Evolutionary conservation across 2,888 invertebrate genomes (phyloP).

Genomic region (Cheiracanthium punctorium): DNA sequence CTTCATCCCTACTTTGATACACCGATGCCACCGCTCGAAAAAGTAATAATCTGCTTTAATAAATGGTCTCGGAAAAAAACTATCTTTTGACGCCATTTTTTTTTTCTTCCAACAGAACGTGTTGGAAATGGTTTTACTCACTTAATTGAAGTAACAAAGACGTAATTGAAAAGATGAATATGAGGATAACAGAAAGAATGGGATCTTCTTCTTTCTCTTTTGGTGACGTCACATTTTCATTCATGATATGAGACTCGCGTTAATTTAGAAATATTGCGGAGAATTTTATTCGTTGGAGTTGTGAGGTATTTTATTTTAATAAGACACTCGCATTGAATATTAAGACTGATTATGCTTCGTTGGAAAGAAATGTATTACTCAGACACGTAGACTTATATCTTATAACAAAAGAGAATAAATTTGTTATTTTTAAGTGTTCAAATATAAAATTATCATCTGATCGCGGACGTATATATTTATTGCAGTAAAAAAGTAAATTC

Average conservation of each 20-base stretch:
- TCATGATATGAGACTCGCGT: not conserved
- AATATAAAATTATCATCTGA: no score
- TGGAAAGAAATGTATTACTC: no score
- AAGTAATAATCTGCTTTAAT: conserved; percentile 13
- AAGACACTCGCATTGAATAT: no score
- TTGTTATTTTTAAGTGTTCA: no score
- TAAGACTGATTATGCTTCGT: no score
- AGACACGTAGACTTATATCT: no score
- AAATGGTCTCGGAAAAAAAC: not conserved
- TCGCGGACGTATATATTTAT: no score
- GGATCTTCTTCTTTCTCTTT: not conserved
- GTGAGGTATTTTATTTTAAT: not conserved
- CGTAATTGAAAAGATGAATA: not conserved
- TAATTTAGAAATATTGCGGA: conserved; percentile 5
- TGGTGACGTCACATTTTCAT: not conserved
- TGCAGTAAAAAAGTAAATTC: no score
- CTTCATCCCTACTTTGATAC: not conserved
- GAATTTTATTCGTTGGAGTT: not conserved
- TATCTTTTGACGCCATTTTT: not conserved
- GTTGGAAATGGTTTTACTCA: not conserved
- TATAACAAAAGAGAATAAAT: no score
- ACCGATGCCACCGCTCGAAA: conserved; percentile 12
- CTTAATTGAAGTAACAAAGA: conserved; percentile 10
- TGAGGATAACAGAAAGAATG: not conserved
- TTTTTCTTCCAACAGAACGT: not conserved